These are phyloP conservation scores for Perca schrenkii DNA, from an alignment of 2,113 vertebrate genomes.

Conservation along the genomic window DNA sequence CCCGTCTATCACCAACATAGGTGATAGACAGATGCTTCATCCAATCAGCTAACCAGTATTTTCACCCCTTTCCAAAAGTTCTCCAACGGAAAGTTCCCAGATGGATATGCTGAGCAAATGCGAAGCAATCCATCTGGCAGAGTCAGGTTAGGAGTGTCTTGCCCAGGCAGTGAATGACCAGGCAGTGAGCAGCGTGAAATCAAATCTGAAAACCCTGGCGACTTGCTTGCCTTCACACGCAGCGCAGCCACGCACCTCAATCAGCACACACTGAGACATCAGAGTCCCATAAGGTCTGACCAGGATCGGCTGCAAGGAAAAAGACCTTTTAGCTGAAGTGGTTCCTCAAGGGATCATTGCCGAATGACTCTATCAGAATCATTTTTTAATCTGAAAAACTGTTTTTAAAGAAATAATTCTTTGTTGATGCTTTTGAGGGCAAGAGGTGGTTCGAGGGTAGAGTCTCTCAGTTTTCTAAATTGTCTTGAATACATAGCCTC, in stretches of 20 bases:
- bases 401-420: neutral
- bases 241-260: neutral
- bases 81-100: no score
- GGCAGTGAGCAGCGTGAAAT: constrained; percentile 46
- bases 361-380: neutral
- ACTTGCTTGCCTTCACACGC: neutral
- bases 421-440: neutral
- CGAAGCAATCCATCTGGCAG: no score
- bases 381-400: neutral
- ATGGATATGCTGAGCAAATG: no score
- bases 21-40: no score
- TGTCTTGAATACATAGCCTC: neutral
- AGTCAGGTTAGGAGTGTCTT: constrained; percentile 28
- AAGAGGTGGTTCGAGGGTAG: neutral
- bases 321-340: neutral
- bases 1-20: no score
- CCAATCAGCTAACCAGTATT: no score
- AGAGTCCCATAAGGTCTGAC: neutral
- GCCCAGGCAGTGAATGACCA: constrained; percentile 45
- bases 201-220: constrained; percentile 43
- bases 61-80: no score
- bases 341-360: neutral
- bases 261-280: neutral
- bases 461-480: neutral
- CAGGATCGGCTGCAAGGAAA: neutral